These are phyloP conservation scores for Chamaetylas fuelleborni DNA, from an alignment of 2,113 vertebrate species.

Conservation along the genomic window DNA sequence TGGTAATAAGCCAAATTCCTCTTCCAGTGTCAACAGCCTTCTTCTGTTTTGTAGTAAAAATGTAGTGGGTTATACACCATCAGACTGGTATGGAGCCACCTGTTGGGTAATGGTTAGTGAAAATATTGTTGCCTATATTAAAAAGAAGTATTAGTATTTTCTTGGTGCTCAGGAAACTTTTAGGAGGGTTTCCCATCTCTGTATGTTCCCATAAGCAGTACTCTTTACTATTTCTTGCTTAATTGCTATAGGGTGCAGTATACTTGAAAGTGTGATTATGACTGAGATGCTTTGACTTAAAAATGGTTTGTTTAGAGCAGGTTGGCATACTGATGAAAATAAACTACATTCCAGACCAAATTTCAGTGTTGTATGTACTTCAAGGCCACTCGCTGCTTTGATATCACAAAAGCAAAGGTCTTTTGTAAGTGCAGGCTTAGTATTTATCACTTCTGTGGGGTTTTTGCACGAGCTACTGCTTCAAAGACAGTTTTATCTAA, in stretches of 20 bases:
- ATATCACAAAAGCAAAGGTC: neutral
- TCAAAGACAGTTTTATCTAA: constrained; percentile 36
- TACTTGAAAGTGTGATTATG: neutral
- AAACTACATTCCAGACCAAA: neutral
- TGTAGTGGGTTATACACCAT: neutral
- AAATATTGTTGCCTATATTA: neutral
- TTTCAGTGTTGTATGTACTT: neutral
- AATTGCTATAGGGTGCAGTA: neutral
- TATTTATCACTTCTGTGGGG: neutral
- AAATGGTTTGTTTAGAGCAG: neutral
- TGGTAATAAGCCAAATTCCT: neutral
- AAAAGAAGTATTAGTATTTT: neutral
- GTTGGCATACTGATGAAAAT: neutral
- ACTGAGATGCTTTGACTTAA: neutral
- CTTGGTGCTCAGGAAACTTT: neutral
- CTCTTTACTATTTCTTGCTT: neutral
- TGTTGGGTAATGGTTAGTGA: neutral
- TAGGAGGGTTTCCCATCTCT: neutral
- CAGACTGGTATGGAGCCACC: neutral
- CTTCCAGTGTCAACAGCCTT: neutral
- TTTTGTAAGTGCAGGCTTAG: neutral
- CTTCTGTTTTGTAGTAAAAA: neutral
- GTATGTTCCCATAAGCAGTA: neutral
- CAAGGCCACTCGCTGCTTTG: neutral
- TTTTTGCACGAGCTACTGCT: constrained; percentile 30